Base-by-base conservation (phyloP, 2,888 invertebrate species). In the Andrena dorsata region DNA sequence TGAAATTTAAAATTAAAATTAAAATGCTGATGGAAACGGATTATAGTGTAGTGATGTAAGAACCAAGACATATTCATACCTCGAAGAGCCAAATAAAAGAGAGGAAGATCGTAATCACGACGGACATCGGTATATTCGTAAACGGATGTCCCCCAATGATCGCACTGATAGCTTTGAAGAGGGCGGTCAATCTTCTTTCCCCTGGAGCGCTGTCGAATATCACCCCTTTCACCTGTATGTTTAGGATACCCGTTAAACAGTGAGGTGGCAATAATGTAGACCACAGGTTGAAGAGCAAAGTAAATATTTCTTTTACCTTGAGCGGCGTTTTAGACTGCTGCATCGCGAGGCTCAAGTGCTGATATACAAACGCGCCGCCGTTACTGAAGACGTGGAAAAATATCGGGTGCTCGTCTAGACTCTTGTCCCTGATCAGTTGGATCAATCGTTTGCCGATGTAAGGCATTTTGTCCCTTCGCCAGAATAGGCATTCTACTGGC, bases 311-410 rank as follows among this genome's bases (percentile, higher is more conserved):
- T 20, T n/a, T 83, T 89, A 95, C 95, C 93, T 94, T 95, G 56
- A 96, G 92, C 1, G 95, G 95, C 76, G 94, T 95, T 28, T 94
- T 94, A 53, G 94, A 94, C 79, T 94, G 94, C 83, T 95, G 94
- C 87, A 96, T 94, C 7, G 96, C 96, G 79, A 95, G 91, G 49
- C 96, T 95, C 86, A 97, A 95, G 92, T 96, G 96, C 84, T 96
- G 96, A 92, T 97, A 97, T 10, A 97, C 94, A 90, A 96, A 96
- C 4, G 96, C 96, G 23, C 97, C 97, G n/a, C 97, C 96, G 91
- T 97, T 97, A 82, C 97, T 97, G 92, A 97, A 97, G 76, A 96
- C 95, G 90, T 97, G 97, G 91, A 97, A 96, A 82, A 97, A 95
- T 72, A 97, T 95, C 6, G 97, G 97, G 93, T 97, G 96, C 49